phyloP scores from a whole-genome alignment of 2,888 invertebrate genomes.

The Plebejus melissa region DNA sequence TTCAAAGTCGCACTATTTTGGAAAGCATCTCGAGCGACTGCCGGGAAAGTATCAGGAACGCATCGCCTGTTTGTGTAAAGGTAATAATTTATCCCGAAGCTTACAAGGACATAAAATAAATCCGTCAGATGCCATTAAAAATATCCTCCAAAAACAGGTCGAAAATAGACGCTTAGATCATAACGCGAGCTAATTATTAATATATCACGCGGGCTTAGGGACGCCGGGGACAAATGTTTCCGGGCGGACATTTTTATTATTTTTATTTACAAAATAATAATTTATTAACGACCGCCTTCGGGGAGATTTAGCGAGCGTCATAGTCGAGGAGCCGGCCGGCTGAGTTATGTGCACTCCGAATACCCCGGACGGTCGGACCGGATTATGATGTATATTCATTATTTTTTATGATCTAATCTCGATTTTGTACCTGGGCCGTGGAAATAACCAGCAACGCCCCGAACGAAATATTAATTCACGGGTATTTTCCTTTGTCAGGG shows the following conservation, averaged over 20 bases:
- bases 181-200: slow-evolving; percentile 65
- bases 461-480: slow-evolving; percentile 8
- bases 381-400: slow-evolving; percentile 20
- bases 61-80: neutral
- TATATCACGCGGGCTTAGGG: slow-evolving; percentile 75
- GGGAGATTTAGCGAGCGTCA: slow-evolving; percentile 76
- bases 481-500: neutral
- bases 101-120: slow-evolving; percentile 24
- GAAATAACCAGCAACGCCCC: neutral
- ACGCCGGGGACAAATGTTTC: slow-evolving; percentile 75
- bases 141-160: slow-evolving; percentile 25
- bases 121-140: slow-evolving; percentile 27
- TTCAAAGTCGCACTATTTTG: slow-evolving; percentile 17
- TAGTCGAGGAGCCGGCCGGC: slow-evolving; percentile 58
- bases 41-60: slow-evolving; percentile 10
- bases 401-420: slow-evolving; percentile 22
- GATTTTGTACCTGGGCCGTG: slow-evolving; percentile 14
- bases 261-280: slow-evolving; percentile 75
- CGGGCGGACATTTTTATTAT: slow-evolving; percentile 72
- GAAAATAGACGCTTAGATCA: slow-evolving; percentile 29
- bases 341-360: slow-evolving; percentile 63
- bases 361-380: slow-evolving; percentile 9
- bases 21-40: slow-evolving; percentile 9
- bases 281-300: slow-evolving; percentile 75
- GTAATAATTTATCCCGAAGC: slow-evolving; percentile 22